These are phyloP conservation scores for Caenorhabditis zanzibari DNA, from an alignment of 2,888 invertebrate genomes.

Conservation along the genomic window DNA sequence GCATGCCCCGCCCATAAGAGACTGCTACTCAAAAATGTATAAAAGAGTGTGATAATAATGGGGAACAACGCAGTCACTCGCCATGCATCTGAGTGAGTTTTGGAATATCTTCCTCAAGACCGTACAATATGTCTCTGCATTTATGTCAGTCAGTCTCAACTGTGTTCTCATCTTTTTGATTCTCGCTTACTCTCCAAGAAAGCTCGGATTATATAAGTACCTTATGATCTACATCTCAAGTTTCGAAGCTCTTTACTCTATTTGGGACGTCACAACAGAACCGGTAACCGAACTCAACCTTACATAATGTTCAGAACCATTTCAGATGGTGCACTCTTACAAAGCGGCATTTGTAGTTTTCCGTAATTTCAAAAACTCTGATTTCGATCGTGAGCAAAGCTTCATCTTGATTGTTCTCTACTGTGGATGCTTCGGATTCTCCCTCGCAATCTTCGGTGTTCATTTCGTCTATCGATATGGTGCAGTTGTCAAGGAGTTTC, in stretches of 20 bases:
- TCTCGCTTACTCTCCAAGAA: constrained; percentile 38
- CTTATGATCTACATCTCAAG: constrained; percentile 53
- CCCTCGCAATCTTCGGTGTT: constrained; percentile 49
- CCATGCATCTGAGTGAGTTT: constrained; percentile 42
- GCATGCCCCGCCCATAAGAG: not conserved
- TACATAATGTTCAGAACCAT: not conserved
- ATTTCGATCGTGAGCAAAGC: constrained; percentile 41
- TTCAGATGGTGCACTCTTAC: constrained; percentile 53
- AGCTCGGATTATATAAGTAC: constrained; percentile 45
- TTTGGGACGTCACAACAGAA: constrained; percentile 43
- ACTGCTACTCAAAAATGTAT: not conserved
- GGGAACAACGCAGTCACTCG: not conserved
- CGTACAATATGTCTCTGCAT: constrained; percentile 47
- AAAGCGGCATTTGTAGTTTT: constrained; percentile 44
- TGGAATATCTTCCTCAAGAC: constrained; percentile 47
- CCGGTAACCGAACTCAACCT: constrained; percentile 16
- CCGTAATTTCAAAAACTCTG: constrained; percentile 39
- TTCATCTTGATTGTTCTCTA: constrained; percentile 46
- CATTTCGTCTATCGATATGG: constrained; percentile 54
- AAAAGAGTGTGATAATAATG: not conserved
- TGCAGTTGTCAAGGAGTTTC: constrained; percentile 44
- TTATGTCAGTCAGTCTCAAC: constrained; percentile 38
- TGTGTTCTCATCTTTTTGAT: constrained; percentile 47
- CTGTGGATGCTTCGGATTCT: constrained; percentile 55
- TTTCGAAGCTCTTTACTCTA: constrained; percentile 48